Base-by-base conservation (phyloP, 2,113 vertebrate genomes). In the Dicrurus megarhynchus region DNA sequence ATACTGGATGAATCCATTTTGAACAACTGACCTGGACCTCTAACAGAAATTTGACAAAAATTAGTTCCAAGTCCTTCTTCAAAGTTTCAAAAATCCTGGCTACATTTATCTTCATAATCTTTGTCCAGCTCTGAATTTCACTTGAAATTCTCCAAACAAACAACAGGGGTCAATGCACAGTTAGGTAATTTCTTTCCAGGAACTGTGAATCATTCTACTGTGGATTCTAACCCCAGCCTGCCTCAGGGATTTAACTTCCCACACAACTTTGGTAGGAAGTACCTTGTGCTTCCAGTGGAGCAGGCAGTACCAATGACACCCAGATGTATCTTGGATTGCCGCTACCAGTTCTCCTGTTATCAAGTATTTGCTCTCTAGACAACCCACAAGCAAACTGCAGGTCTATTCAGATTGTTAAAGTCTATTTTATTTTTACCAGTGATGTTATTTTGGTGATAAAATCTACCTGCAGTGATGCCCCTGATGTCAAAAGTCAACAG, bases 21-120 rank as follows among this genome's bases (percentile, higher is more conserved):
- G 35, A 96, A 52, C 37, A 84, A 75, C 42, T 90, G 79, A 95
- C 57, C 74, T 32, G 24, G 60, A 83, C 76, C 68, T 78, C 56
- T 68, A 55, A 35, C 3, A 55, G 92, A 90, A 90, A 93, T 83
- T 47, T 75, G 61, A 87, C 53, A 89, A 84, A 94, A 95, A 91
- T 64, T 82, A 89, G 32, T 73, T 28, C 16, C 24, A 73, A 82
- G n/a, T 65, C 35, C 75, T 84, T 57, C 55, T 77, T 81, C 56
- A 67, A 64, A 78, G 69, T 82, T 91, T 71, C 27, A 89, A 64
- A 63, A 87, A 75, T 78, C 49, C 65, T 63, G 35, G 52, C 56
- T 81, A 60, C 17, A 7, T 77, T 87, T 57, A 53, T 30, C 46
- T 84, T 87, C 21, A 28, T 39, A 52, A 80, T 73, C 67, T 85